phyloP scores from a whole-genome alignment of 1,140 invertebrate species.

The Heliconius melpomene region DNA sequence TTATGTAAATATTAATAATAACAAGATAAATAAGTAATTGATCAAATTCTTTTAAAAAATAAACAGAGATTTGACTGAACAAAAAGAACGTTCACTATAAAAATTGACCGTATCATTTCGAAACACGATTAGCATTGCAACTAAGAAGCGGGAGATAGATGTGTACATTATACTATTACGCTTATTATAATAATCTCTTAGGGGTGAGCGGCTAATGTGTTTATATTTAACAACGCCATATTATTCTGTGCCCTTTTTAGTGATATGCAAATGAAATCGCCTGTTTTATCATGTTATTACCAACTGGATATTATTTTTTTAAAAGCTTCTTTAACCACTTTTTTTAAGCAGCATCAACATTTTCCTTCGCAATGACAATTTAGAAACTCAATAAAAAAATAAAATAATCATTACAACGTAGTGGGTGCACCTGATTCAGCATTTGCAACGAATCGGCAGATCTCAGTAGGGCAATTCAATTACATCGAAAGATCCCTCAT shows the following conservation, averaged over 20 bases:
- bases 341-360: background rate
- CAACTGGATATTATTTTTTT: background rate
- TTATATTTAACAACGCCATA: conserved; percentile 51
- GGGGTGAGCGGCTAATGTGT: conserved; percentile 67
- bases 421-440: conserved; percentile 58
- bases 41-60: too few species aligned
- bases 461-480: conserved; percentile 79
- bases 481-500: conserved; percentile 80
- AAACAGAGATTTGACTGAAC: background rate
- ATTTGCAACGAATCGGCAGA: conserved; percentile 67
- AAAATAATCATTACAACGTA: conserved; percentile 31
- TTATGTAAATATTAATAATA: too few species aligned
- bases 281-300: conserved; percentile 29
- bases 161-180: conserved; percentile 77
- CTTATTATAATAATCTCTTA: conserved; percentile 70
- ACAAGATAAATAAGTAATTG: too few species aligned
- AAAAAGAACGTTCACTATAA: conserved; percentile 22
- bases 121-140: conserved; percentile 63
- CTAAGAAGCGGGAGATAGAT: conserved; percentile 47
- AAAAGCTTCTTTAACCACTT: background rate
- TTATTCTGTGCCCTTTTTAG: conserved; percentile 46
- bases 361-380: background rate
- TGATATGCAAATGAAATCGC: conserved; percentile 50
- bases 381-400: conserved; percentile 20
- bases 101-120: conserved; percentile 25